phyloP scores from a whole-genome alignment of 2,888 invertebrate genomes.

The Linhomoeus sp. region DNA sequence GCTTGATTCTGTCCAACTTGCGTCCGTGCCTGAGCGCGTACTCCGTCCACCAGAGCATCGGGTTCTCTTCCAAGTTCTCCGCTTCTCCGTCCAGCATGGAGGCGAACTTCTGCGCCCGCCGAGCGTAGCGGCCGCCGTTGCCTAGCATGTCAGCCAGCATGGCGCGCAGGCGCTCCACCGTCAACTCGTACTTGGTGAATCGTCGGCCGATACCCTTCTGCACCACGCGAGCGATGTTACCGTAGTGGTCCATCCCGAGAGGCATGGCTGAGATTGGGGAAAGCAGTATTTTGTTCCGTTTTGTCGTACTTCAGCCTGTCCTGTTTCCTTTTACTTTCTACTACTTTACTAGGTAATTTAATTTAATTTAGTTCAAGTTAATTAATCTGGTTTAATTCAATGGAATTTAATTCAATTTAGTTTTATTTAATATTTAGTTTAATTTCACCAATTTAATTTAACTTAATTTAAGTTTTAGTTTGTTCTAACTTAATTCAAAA shows the following conservation, averaged over 20 bases:
- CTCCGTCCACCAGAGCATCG: background rate
- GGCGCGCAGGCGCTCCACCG: background rate
- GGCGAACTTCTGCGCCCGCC: background rate
- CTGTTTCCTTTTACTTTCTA: too few relatives aligned
- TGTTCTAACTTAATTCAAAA: too few relatives aligned
- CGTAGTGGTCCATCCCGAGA: background rate
- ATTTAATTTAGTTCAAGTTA: too few relatives aligned
- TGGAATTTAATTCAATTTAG: too few relatives aligned
- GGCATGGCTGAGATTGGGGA: background rate
- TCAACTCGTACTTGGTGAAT: background rate
- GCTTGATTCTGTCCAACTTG: background rate
- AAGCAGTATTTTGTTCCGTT: background rate
- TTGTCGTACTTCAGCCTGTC: too few relatives aligned
- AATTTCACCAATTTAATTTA: too few relatives aligned
- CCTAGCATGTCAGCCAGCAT: background rate
- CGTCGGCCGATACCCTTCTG: background rate
- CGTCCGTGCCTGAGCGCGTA: background rate
- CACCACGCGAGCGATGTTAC: background rate
- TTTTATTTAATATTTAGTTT: too few relatives aligned
- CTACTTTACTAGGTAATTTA: too few relatives aligned
- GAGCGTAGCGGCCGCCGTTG: too few relatives aligned
- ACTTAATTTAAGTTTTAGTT: too few relatives aligned
- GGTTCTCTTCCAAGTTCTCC: background rate
- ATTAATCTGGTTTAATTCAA: too few relatives aligned
- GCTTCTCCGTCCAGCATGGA: background rate